phyloP scores from a whole-genome alignment of 2,113 vertebrate species.

The Mesoclemmys tuberculata region DNA sequence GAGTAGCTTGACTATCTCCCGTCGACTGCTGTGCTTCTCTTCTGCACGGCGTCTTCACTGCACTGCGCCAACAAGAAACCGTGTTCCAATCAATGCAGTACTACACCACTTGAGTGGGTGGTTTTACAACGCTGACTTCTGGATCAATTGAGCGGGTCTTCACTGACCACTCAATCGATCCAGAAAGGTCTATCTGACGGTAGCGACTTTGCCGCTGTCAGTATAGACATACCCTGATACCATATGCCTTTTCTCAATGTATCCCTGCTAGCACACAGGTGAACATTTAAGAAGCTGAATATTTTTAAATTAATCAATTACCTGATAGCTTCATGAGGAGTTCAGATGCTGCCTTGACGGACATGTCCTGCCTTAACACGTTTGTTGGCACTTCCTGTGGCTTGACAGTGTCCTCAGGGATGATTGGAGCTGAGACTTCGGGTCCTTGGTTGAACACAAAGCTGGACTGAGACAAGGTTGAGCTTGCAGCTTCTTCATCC shows the following conservation, averaged over 20 bases:
- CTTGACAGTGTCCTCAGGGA: conserved; percentile 84
- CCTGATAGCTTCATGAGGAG: conserved; percentile 99
- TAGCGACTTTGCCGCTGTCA: no score
- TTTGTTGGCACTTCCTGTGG: conserved; percentile 82
- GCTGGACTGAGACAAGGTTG: conserved; percentile 80
- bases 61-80: no score
- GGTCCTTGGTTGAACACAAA: conserved; percentile 87
- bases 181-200: no score
- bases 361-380: conserved; percentile 91
- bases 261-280: background rate
- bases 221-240: background rate
- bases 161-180: no score
- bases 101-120: no score
- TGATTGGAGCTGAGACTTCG: conserved; percentile 62
- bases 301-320: conserved; percentile 70
- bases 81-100: no score
- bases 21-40: no score
- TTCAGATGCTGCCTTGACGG: conserved; percentile 95
- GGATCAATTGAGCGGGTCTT: no score
- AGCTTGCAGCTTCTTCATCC: conserved; percentile 84
- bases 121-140: no score
- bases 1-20: no score
- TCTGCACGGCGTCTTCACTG: no score
- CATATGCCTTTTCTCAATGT: background rate
- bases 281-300: background rate